phyloP scores from a whole-genome alignment of 1,140 invertebrate genomes.

The Hermetia illucens region DNA sequence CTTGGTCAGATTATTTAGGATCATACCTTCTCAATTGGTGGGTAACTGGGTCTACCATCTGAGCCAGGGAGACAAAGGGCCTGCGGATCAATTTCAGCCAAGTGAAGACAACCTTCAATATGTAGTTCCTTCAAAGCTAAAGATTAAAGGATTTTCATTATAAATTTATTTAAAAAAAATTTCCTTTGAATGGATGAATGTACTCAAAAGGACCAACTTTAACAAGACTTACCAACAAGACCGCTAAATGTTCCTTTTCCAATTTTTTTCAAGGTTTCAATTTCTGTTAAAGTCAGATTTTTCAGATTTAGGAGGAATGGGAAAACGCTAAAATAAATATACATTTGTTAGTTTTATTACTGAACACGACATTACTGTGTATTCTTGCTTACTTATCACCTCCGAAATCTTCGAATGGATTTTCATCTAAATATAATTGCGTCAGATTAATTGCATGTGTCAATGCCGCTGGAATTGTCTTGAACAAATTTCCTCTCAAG shows the following conservation, averaged over 20 bases:
- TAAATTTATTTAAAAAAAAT: too few relatives aligned
- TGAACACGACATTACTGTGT: too few relatives aligned
- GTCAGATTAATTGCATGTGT: conserved; percentile 40
- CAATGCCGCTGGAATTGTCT: conserved; percentile 41
- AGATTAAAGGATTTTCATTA: too few relatives aligned
- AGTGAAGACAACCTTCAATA: too few relatives aligned
- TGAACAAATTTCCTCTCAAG: conserved; percentile 52
- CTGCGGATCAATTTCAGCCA: too few relatives aligned
- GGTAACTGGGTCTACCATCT: too few relatives aligned
- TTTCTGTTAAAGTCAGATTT: conserved; percentile 46
- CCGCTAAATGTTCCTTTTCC: conserved; percentile 29
- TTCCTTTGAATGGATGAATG: conserved; percentile 2
- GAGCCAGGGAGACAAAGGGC: too few relatives aligned
- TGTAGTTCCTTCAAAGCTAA: too few relatives aligned
- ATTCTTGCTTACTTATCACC: conserved; percentile 23
- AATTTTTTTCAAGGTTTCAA: conserved; percentile 40
- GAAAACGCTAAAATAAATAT: conserved; percentile 42
- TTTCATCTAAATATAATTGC: conserved; percentile 48
- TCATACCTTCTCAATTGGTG: conserved; percentile 17
- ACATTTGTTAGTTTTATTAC: too few relatives aligned
- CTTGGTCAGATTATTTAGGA: too few relatives aligned
- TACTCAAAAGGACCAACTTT: conserved; percentile 40
- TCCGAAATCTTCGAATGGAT: conserved; percentile 41
- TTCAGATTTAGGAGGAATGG: conserved; percentile 40
- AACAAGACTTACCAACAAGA: conserved; percentile 28